phyloP scores from a whole-genome alignment of 2,797 vertebrate species.

The Siniperca undulata region DNA sequence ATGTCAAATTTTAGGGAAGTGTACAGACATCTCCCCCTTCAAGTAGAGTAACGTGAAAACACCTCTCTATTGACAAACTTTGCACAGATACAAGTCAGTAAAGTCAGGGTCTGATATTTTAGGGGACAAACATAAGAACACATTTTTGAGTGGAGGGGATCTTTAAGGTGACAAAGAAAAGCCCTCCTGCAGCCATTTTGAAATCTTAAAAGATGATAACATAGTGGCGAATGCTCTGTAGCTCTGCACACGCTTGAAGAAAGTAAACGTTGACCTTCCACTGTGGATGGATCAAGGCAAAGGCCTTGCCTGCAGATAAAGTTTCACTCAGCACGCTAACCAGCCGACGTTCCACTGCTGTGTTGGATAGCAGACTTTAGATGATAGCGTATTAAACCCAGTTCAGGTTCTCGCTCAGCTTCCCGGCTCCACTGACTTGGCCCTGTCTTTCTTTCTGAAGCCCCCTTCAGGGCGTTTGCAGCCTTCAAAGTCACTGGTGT shows the following conservation, averaged over 20 bases:
- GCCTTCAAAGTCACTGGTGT: constrained; percentile 66
- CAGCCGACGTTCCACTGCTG: constrained; percentile 13
- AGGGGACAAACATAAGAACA: too few species aligned
- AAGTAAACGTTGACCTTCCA: constrained; percentile 28
- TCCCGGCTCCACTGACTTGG: constrained; percentile 19
- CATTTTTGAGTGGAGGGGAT: too few species aligned
- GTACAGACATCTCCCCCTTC: too few species aligned
- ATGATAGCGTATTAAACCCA: constrained; percentile 39
- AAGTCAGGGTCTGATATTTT: too few species aligned
- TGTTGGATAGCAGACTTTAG: constrained; percentile 38
- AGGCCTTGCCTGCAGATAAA: constrained; percentile 44
- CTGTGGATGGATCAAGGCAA: constrained; percentile 47
- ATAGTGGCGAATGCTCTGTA: background rate
- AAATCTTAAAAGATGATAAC: constrained; percentile 39
- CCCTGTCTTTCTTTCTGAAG: constrained; percentile 44
- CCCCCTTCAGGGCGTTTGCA: constrained; percentile 48
- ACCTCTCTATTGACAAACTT: too few species aligned
- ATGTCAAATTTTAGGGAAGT: too few species aligned
- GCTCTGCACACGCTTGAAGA: background rate
- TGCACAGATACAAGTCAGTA: too few species aligned
- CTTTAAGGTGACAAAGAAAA: constrained; percentile 26
- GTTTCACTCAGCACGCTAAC: constrained; percentile 31
- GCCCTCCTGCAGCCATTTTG: constrained; percentile 35
- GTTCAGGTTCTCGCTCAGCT: constrained; percentile 43
- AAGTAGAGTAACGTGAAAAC: too few species aligned